Percentiles rank a stretch among this genome's conserved stretches.
Evolutionary conservation across 2,888 invertebrate genomes (phyloP).

Genomic region (Lasioglossum calceatum): DNA sequence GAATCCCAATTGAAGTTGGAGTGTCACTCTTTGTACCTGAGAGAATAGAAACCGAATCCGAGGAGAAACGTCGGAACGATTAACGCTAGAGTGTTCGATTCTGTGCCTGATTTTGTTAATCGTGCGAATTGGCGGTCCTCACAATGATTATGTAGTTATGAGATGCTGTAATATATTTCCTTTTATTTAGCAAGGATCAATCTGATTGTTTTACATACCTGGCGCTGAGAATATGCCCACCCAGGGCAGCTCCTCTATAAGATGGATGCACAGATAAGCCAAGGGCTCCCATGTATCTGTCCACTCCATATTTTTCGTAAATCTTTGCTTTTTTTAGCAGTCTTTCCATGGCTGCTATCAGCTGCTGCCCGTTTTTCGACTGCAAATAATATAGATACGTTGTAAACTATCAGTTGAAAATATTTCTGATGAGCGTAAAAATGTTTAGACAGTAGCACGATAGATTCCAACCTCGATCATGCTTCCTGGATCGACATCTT

Average conservation of each 20-base stretch:
- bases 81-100: neutral
- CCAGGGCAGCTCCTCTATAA: constrained; percentile 79
- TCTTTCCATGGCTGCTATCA: constrained; percentile 42
- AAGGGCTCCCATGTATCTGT: constrained; percentile 77
- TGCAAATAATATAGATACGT: constrained; percentile 1
- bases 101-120: neutral
- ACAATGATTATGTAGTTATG: neutral
- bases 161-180: neutral
- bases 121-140: neutral
- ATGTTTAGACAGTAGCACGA: neutral
- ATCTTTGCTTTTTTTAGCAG: constrained; percentile 65
- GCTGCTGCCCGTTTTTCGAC: neutral
- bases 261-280: constrained; percentile 78
- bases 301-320: constrained; percentile 71
- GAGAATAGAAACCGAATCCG: neutral
- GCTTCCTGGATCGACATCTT: neutral
- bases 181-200: neutral
- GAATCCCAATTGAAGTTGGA: neutral
- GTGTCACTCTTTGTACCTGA: neutral
- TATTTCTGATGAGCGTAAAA: neutral
- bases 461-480: neutral
- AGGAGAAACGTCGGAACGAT: neutral
- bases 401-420: neutral
- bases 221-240: constrained; percentile 67
- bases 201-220: constrained; percentile 64